Base-by-base conservation (phyloP, 2,113 vertebrate species). In the Apodemus sylvaticus region DNA sequence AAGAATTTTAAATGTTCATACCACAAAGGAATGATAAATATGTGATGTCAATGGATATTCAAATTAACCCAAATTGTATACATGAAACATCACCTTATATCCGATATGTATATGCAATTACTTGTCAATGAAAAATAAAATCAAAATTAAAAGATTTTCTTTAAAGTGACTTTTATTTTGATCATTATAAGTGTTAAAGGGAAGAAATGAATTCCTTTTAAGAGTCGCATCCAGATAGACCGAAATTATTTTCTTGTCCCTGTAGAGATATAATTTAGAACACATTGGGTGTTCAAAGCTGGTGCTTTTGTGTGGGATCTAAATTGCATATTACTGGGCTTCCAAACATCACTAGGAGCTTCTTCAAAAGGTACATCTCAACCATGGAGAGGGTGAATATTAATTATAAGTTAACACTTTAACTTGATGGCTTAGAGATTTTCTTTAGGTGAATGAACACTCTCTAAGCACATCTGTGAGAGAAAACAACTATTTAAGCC, bases 91-190 rank as follows among this genome's bases (percentile, higher is more conserved):
- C 42, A 71, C 19, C 3, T 24, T 31, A 3, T 22, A 45, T 68
- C 60, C 51, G 8, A 78, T 76, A 68, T 20, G 34, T 55, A 42
- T 68, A 66, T 55, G 17, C 55, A 53, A 42, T 76, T 53, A 81
- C 48, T 81, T 64, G 60, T 58, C 22, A n/a, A 26, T 81, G 39
- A 45, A 62, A 87, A 79, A 66, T 51, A 86, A 86, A 62, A 66
- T 42, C 26, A 51, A 86, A 39, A 60, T 51, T 62, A 39, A 53
- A 71, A 16, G 8, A 95, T 97, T 98, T 97, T 95, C 97, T 98
- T 96, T 88, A 97, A 98, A 96, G 64, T 92, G 96, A 96, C 77
- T 98, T 98, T 94, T 77, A 48, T 97, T 98, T 97, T 98, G 95
- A 95, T 92, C 81, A 85, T 68, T 98, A 68, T 83, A 92, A 95